These are phyloP conservation scores for Daktulosphaira vitifoliae DNA, from an alignment of 1,140 invertebrate species.

Conservation along the genomic window DNA sequence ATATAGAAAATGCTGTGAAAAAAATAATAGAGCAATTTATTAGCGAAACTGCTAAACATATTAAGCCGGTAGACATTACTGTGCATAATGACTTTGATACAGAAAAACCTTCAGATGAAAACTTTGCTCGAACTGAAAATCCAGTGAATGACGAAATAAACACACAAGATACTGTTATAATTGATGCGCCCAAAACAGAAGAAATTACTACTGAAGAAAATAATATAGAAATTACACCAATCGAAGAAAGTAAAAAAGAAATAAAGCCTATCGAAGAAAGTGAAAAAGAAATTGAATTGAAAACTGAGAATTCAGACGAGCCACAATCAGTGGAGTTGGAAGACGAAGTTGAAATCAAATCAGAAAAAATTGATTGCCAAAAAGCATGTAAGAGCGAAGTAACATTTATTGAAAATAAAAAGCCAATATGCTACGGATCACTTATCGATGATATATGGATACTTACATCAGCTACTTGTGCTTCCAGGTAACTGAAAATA, in stretches of 20 bases:
- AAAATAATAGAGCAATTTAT: conserved; percentile 18
- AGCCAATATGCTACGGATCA: conserved; percentile 37
- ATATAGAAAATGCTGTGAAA: conserved; percentile 10
- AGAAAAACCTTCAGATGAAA: no score
- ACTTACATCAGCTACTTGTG: conserved; percentile 38
- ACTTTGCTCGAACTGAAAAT: no score
- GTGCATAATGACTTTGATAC: no score
- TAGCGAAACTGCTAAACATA: conserved; percentile 18
- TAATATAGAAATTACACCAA: not conserved
- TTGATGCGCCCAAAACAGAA: not conserved
- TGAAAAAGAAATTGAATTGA: not conserved
- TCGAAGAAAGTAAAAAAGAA: not conserved
- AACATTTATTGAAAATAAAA: conserved; percentile 30
- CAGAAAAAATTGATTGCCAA: conserved; percentile 6
- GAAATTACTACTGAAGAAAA: not conserved
- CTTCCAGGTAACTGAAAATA: conserved; percentile 35
- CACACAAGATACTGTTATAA: not conserved
- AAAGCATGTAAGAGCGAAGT: conserved; percentile 21
- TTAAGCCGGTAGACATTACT: no score
- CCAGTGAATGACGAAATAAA: not conserved
- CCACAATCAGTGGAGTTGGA: not conserved
- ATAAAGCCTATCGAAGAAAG: not conserved
- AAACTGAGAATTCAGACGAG: not conserved
- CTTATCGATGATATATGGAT: conserved; percentile 37
- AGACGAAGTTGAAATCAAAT: conserved; percentile 4